Evolutionary conservation across 2,113 vertebrate genomes (phyloP).

Genomic region (Pyrgilauda ruficollis): DNA sequence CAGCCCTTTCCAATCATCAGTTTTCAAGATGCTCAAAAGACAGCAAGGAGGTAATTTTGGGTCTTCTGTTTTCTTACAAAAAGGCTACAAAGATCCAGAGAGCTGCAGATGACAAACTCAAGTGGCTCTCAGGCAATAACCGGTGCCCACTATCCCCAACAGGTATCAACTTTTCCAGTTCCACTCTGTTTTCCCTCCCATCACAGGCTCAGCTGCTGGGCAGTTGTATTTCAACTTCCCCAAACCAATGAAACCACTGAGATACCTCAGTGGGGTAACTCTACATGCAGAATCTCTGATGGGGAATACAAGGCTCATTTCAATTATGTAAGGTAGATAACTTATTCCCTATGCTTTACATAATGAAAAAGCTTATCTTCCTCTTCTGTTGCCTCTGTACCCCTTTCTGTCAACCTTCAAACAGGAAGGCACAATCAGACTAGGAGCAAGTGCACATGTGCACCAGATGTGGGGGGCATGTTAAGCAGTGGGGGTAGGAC

Average conservation of each 20-base stretch:
- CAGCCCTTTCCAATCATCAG: not conserved
- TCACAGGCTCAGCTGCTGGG: not conserved
- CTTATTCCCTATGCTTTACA: not conserved
- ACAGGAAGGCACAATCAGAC: not conserved
- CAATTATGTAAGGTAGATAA: not conserved
- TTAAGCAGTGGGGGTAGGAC: not conserved
- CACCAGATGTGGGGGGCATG: not conserved
- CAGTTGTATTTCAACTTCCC: not conserved
- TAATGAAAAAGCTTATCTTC: not conserved
- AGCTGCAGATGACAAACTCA: not conserved
- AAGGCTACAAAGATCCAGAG: not conserved
- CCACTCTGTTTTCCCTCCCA: not conserved
- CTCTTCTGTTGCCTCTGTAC: not conserved
- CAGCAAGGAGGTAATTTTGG: not conserved
- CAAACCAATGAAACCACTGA: not conserved
- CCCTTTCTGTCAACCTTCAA: not conserved
- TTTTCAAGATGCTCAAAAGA: not conserved
- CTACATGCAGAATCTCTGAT: not conserved
- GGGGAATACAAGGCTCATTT: not conserved
- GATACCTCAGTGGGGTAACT: not conserved
- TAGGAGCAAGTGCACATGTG: not conserved
- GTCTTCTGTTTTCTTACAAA: not conserved
- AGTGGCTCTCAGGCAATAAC: not conserved
- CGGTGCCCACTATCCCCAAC: rapidly evolving
- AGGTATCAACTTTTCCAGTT: not conserved